Evolutionary conservation across 2,888 invertebrate species (phyloP).

Genomic region (Eupithecia tripunctaria): DNA sequence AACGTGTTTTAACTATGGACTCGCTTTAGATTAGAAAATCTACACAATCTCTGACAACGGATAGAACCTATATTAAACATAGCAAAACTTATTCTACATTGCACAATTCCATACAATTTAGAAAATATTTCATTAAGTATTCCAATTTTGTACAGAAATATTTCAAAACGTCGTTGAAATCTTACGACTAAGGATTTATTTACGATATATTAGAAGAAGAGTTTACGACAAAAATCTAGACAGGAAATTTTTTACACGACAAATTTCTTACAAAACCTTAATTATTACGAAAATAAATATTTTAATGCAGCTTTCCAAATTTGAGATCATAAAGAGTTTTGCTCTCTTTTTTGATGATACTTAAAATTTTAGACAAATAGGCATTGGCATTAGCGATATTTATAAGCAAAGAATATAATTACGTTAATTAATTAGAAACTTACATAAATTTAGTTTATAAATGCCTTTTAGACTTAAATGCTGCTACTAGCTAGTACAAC

Average conservation of each 20-base stretch:
- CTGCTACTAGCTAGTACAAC: constrained; percentile 30
- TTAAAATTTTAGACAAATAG: constrained; percentile 21
- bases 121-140: constrained; percentile 29
- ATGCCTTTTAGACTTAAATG: constrained; percentile 36
- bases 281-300: constrained; percentile 34
- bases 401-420: constrained; percentile 3
- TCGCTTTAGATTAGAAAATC: not conserved
- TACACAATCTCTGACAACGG: not conserved
- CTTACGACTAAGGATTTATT: not conserved
- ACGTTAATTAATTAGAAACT: not conserved
- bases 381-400: constrained; percentile 14
- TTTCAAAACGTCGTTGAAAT: constrained; percentile 10
- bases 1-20: not conserved
- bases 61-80: not conserved
- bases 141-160: constrained; percentile 29
- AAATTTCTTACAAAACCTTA: constrained; percentile 24
- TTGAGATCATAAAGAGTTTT: constrained; percentile 35
- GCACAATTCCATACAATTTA: constrained; percentile 67
- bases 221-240: not conserved
- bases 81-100: constrained; percentile 61
- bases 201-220: not conserved
- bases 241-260: constrained; percentile 6
- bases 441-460: constrained; percentile 16
- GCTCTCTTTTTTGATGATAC: constrained; percentile 20
- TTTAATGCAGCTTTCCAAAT: constrained; percentile 27